Evolutionary conservation across 2,113 vertebrate species (phyloP).

Genomic region (Nyctibius bracteatus): DNA sequence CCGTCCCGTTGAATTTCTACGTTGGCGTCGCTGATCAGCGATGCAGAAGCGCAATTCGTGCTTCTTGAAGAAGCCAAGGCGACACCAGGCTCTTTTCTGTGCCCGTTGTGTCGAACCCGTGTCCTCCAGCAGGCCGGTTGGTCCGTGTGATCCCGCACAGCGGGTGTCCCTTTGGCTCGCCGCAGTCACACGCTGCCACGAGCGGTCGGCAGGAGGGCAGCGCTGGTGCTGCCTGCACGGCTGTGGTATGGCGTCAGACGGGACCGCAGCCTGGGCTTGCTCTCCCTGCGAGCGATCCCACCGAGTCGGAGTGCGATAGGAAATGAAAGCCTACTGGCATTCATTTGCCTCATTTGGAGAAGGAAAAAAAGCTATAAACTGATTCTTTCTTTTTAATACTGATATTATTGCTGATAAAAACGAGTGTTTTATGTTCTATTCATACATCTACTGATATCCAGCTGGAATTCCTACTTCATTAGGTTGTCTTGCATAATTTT

Average conservation of each 20-base stretch:
- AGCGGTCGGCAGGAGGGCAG: neutral
- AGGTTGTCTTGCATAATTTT: neutral
- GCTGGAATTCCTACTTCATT: constrained; percentile 33
- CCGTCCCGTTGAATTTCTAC: rapidly evolving
- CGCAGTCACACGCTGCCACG: rapidly evolving
- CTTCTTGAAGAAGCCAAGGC: neutral
- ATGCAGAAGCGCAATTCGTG: neutral
- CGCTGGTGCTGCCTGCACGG: neutral
- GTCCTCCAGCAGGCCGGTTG: neutral
- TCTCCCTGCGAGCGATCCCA: neutral
- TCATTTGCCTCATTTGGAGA: neutral
- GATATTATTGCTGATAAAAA: constrained; percentile 1
- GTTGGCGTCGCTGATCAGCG: rapidly evolving
- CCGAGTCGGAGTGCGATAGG: neutral
- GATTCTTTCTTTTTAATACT: neutral
- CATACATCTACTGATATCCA: neutral
- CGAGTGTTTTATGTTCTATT: neutral
- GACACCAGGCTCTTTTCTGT: neutral
- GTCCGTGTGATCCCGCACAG: neutral
- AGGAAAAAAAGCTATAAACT: neutral
- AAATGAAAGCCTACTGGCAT: neutral
- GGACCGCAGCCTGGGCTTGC: neutral
- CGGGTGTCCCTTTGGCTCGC: neutral
- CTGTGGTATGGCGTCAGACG: neutral
- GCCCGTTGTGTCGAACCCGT: neutral